Evolutionary conservation across 2,797 vertebrate genomes (phyloP).

Genomic region (Typhlichthys subterraneus): DNA sequence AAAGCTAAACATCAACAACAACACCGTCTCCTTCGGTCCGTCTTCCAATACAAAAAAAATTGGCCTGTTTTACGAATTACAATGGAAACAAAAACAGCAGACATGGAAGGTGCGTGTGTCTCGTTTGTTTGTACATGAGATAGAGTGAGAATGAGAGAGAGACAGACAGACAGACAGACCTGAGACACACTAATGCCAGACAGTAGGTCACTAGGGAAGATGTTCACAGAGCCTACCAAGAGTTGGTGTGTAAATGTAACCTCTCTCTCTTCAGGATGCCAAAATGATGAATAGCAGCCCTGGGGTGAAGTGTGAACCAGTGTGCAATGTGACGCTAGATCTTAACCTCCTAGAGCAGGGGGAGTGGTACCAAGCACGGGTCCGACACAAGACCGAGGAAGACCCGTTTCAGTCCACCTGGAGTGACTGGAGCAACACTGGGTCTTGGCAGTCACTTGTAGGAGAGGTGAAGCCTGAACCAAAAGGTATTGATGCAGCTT

Average conservation of each 20-base stretch:
- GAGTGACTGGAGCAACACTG: constrained; percentile 62
- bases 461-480: not conserved
- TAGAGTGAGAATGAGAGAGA: not conserved
- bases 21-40: constrained; percentile 28
- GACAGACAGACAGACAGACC: too few species aligned
- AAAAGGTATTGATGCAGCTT: not conserved
- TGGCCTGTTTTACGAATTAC: constrained; percentile 16
- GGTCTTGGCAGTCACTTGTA: constrained; percentile 33
- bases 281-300: rapidly evolving
- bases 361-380: constrained; percentile 30
- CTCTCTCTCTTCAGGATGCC: constrained; percentile 23
- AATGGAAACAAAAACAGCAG: constrained; percentile 46
- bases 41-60: too few species aligned
- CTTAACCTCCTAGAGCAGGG: not conserved
- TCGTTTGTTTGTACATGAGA: too few species aligned
- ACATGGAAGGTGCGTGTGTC: constrained; percentile 50
- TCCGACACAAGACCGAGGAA: rapidly evolving
- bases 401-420: rapidly evolving
- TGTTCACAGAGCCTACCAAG: too few species aligned
- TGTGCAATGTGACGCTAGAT: not conserved
- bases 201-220: too few species aligned
- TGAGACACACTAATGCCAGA: too few species aligned
- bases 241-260: not conserved
- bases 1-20: constrained; percentile 26
- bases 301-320: rapidly evolving